A percentile compares a stretch with the other conserved stretches of the same genome.
Evolutionary conservation across 2,113 vertebrate genomes (phyloP).

Genomic region (Grus americana): DNA sequence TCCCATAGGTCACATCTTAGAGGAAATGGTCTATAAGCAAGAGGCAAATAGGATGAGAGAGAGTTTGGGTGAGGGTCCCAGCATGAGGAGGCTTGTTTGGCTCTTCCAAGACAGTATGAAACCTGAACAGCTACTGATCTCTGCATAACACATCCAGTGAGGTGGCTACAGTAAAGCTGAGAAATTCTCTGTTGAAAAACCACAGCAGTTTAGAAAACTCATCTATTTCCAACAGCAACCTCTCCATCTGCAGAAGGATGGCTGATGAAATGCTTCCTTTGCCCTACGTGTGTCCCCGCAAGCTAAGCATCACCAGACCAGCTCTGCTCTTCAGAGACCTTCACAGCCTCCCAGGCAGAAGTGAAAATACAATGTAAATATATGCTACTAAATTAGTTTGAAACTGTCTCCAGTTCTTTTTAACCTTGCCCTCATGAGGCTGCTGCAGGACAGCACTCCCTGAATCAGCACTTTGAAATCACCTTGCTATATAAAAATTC

Average conservation of each 20-base stretch:
- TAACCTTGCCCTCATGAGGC: not conserved
- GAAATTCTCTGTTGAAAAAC: not conserved
- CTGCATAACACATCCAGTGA: rapidly evolving
- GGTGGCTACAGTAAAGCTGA: not conserved
- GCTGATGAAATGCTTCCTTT: not conserved
- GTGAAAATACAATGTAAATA: not conserved
- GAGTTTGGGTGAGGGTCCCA: not conserved
- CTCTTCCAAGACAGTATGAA: not conserved
- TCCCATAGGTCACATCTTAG: rapidly evolving
- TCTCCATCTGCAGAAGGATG: not conserved
- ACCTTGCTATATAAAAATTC: not conserved
- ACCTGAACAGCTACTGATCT: not conserved
- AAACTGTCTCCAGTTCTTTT: not conserved
- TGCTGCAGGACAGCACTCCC: not conserved
- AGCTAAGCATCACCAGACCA: not conserved
- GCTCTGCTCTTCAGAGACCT: not conserved
- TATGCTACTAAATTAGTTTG: not conserved
- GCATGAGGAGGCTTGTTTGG: not conserved
- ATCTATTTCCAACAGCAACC: not conserved
- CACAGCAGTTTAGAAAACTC: not conserved
- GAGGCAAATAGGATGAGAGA: not conserved
- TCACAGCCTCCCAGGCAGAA: not conserved
- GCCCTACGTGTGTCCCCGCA: rapidly evolving
- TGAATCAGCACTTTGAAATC: not conserved
- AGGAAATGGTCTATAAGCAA: not conserved